Percentiles rank a stretch among this genome's conserved stretches.
These are phyloP conservation scores for Muntiacus reevesi DNA, from an alignment of 2,113 vertebrate species.

Conservation along the genomic window DNA sequence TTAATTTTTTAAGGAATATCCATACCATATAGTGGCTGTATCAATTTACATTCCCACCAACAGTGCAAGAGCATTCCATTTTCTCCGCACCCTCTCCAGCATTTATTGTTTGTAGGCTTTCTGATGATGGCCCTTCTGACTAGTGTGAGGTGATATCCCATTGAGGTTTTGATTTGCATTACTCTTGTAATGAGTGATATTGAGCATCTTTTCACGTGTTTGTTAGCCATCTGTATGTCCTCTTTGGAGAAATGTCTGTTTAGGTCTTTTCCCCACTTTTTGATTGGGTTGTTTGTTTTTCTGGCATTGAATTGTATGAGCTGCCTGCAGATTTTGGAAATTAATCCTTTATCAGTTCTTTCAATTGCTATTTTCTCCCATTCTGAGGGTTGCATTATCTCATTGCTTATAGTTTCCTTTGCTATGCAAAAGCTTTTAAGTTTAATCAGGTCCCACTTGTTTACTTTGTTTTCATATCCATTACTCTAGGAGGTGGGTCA, in stretches of 20 bases:
- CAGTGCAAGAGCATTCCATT: background rate
- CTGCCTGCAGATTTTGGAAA: background rate
- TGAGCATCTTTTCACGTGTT: background rate
- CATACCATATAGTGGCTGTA: background rate
- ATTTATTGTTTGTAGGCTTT: background rate
- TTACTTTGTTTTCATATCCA: background rate
- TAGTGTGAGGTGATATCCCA: background rate
- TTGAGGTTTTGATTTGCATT: background rate
- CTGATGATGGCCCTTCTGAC: background rate
- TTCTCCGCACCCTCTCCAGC: background rate
- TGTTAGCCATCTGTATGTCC: background rate
- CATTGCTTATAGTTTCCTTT: background rate
- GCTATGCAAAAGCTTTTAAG: background rate
- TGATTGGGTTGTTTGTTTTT: background rate
- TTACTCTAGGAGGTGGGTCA: background rate
- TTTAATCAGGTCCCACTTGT: background rate
- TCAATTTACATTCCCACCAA: background rate
- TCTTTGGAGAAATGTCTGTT: background rate
- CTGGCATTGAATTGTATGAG: background rate
- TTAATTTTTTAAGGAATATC: background rate
- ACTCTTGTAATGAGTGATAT: background rate
- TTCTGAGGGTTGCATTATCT: background rate
- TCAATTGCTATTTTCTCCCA: background rate
- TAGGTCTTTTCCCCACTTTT: background rate
- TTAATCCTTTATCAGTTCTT: background rate